Evolutionary conservation across 2,113 vertebrate species (phyloP).

Genomic region (Brevimyrus niger): DNA sequence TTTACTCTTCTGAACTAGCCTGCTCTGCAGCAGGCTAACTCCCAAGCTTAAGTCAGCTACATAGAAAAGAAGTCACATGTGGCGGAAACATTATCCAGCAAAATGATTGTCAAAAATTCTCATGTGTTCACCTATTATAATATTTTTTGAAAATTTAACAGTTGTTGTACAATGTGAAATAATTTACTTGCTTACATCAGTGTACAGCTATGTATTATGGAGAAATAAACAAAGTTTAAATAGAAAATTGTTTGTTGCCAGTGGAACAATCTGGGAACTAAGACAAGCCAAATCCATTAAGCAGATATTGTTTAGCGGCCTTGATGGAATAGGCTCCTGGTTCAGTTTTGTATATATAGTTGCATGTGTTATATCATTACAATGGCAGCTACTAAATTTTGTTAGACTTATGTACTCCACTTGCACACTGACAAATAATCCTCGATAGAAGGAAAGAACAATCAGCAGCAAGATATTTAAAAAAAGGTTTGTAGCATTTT

Average conservation of each 20-base stretch:
- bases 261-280: not conserved
- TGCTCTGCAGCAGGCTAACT: not conserved
- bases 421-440: not conserved
- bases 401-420: not conserved
- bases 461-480: not conserved
- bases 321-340: not conserved
- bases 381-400: not conserved
- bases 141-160: not conserved
- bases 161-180: too few relatives aligned
- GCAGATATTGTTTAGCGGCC: not conserved
- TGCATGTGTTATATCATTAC: not conserved
- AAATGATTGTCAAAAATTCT: not conserved
- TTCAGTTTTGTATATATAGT: not conserved
- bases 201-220: not conserved
- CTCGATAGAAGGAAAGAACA: not conserved
- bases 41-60: not conserved
- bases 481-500: not conserved
- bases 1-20: not conserved
- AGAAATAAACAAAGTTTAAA: not conserved
- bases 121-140: not conserved
- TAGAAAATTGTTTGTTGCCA: not conserved
- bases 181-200: not conserved
- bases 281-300: not conserved
- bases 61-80: not conserved
- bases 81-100: not conserved